Base-by-base conservation (phyloP, 2,888 invertebrate genomes). In the Amphimallon solstitiale region DNA sequence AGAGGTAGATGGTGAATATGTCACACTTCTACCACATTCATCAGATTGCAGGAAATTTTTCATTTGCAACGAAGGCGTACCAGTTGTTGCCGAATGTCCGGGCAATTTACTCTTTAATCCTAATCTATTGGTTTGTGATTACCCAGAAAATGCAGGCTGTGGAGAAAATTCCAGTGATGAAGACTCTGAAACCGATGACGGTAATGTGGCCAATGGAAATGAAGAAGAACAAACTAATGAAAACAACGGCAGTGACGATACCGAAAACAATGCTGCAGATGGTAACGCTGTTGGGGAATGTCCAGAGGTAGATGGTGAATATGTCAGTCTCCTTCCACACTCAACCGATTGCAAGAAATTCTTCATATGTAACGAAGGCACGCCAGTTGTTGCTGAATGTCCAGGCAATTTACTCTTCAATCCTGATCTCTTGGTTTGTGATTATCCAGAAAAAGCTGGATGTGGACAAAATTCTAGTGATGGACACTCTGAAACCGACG, bases 41-140 rank as follows among this genome's bases (percentile, higher is more conserved):
- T 60, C 46, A 29, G 67, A 69, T 29, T 69, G 69, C 60, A 54
- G 60, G 1, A 65, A 59, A 29, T 69, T 69, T 61, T 69, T 61
- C 61, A 60, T 45, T 17, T 69, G 69, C 63, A 56, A 52, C n/a
- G 45, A 62, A 60, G 67, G 67, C n/a, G 60, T 51, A 2, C 49
- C 54, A 2, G 59, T 60, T 15, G 40, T 65, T 6, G 17, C 34
- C 1, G 40, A 45, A 6, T 69, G 69, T 34, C 67, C 67, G 1
- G 59, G 46, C 10, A 38, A 56, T 23, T 35, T 69, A 1, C 65
- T 65, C 35, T 69, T 69, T 48, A 69, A 68, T 40, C 67, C 67
- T 2, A 17, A 10, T 1, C 38, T 69, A 1, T 29, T 56, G 6
- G 67, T 68, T 15, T 69, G 69, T 43, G 69, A 69, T 43, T 68